These are phyloP conservation scores for Gila robusta DNA, from an alignment of 2,797 vertebrate species.

Conservation along the genomic window DNA sequence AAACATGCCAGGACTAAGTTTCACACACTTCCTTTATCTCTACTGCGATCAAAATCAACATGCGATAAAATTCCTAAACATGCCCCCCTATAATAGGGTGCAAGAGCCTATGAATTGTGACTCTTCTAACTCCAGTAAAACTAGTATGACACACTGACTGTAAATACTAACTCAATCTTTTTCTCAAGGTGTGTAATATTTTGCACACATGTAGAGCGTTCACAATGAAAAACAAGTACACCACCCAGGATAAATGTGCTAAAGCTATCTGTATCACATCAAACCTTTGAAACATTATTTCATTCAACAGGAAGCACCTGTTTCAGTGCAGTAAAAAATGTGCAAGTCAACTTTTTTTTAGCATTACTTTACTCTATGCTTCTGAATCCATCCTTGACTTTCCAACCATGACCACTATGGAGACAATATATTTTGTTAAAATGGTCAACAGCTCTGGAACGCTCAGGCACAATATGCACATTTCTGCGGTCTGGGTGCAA, in stretches of 20 bases:
- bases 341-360: background rate
- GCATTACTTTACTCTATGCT: background rate
- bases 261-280: background rate
- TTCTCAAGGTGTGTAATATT: background rate
- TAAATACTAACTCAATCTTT: background rate
- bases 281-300: background rate
- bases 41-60: background rate
- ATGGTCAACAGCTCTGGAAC: background rate
- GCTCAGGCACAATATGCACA: background rate
- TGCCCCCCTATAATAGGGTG: background rate
- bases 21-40: conserved; percentile 32
- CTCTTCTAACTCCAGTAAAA: background rate
- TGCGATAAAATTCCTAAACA: conserved; percentile 42
- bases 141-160: background rate
- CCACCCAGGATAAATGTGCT: background rate
- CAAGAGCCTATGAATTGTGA: background rate
- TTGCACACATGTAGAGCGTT: background rate
- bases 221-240: background rate
- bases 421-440: background rate
- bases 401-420: background rate
- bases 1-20: conserved; percentile 56
- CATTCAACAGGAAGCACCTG: background rate
- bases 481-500: conserved; percentile 35
- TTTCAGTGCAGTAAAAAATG: background rate
- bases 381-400: background rate